Conservation (phyloP, 2,888 invertebrate genomes). For the Parascotia fuliginaria region DNA sequence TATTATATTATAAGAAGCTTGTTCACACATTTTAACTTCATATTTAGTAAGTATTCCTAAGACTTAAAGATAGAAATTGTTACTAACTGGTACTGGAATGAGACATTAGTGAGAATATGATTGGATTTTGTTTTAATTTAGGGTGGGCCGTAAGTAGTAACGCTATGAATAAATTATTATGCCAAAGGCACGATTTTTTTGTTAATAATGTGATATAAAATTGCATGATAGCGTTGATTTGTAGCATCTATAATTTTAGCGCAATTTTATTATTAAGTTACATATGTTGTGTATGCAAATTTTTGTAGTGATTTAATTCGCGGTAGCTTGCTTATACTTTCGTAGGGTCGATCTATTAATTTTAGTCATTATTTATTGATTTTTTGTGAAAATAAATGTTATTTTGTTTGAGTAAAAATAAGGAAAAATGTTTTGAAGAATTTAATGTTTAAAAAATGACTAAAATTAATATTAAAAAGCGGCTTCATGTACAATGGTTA, state of each 20-base stretch:
- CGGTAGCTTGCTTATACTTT: conserved; percentile 49
- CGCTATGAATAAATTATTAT: conserved; percentile 46
- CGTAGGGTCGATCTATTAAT: conserved; percentile 28
- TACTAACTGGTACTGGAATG: conserved; percentile 62
- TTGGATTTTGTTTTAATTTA: conserved; percentile 55
- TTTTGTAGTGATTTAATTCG: conserved; percentile 27
- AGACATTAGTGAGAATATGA: conserved; percentile 66
- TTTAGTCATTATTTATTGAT: conserved; percentile 21
- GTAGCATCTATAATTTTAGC: conserved; percentile 46
- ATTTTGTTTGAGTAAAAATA: conserved; percentile 27
- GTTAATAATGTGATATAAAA: conserved; percentile 66
- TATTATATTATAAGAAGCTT: conserved; percentile 83
- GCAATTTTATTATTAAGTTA: conserved; percentile 33
- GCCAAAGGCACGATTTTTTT: conserved; percentile 76
- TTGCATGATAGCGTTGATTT: conserved; percentile 45
- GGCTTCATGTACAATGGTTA: conserved; percentile 17
- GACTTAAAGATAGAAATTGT: conserved; percentile 63
- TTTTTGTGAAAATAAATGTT: neutral
- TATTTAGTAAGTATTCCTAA: conserved; percentile 80
- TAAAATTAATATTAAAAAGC: conserved; percentile 28
- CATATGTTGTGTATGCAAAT: conserved; percentile 14
- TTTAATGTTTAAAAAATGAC: conserved; percentile 18
- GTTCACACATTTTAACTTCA: conserved; percentile 85
- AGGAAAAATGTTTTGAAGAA: neutral
- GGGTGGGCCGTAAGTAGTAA: conserved; percentile 53